Conservation (phyloP, 2,888 invertebrate genomes). For the Heliothis peltigera region DNA sequence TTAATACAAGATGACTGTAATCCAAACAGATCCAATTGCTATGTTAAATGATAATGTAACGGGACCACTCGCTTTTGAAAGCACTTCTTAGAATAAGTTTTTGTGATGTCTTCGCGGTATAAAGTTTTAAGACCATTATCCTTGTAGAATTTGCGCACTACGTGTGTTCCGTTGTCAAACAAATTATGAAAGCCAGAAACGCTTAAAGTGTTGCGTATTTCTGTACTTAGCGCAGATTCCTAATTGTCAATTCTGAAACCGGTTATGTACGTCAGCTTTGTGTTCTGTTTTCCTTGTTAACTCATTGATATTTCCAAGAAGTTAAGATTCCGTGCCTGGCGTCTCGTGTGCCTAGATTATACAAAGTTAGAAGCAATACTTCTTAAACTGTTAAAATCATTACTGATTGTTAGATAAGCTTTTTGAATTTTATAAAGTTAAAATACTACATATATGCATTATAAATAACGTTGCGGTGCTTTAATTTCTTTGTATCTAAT, state of each 20-base stretch:
- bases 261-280: not conserved
- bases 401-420: too few relatives aligned
- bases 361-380: not conserved
- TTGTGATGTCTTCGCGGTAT: slow-evolving; percentile 25
- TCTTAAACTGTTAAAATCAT: too few relatives aligned
- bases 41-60: slow-evolving; percentile 51
- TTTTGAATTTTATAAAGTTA: too few relatives aligned
- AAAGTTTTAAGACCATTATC: slow-evolving; percentile 8
- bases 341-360: not conserved
- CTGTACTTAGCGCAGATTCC: not conserved
- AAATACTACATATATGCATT: not conserved
- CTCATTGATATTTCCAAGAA: not conserved
- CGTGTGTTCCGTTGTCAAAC: not conserved
- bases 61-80: slow-evolving; percentile 51
- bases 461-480: slow-evolving; percentile 13
- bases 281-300: not conserved
- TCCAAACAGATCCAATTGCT: slow-evolving; percentile 54
- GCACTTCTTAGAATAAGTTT: slow-evolving; percentile 46
- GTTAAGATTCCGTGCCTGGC: not conserved
- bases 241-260: not conserved
- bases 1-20: slow-evolving; percentile 56
- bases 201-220: not conserved
- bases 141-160: slow-evolving; percentile 13
- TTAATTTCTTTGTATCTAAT: slow-evolving; percentile 43
- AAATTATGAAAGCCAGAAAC: not conserved